phyloP scores from a whole-genome alignment of 1,140 invertebrate species.

The Galleria mellonella region DNA sequence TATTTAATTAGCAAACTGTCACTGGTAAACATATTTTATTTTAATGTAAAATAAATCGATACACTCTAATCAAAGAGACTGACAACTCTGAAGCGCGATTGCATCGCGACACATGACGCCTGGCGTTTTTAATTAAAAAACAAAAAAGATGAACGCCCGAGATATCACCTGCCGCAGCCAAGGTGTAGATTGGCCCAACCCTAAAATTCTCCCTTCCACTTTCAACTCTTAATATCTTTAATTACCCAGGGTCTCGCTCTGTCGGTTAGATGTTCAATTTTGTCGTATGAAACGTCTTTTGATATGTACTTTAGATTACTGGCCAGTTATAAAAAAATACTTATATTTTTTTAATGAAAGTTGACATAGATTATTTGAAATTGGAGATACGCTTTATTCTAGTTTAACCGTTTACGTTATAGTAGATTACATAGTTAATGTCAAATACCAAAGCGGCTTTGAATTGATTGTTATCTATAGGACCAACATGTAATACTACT shows the following conservation, averaged over 20 bases:
- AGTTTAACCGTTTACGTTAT: too few relatives aligned
- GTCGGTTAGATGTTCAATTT: not conserved
- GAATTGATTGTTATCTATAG: too few relatives aligned
- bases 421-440: too few relatives aligned
- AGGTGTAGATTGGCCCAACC: conserved; percentile 58
- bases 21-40: too few relatives aligned
- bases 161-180: conserved; percentile 61
- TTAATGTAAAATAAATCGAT: conserved; percentile 11
- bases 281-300: conserved; percentile 2
- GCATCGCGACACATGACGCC: conserved; percentile 57
- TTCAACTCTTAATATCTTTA: conserved; percentile 17
- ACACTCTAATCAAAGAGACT: conserved; percentile 16
- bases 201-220: conserved; percentile 34
- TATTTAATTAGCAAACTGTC: too few relatives aligned
- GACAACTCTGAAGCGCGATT: conserved; percentile 33
- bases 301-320: conserved; percentile 20
- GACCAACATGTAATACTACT: too few relatives aligned
- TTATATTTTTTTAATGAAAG: too few relatives aligned
- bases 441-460: too few relatives aligned
- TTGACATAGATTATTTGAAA: too few relatives aligned
- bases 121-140: conserved; percentile 57
- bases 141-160: conserved; percentile 30
- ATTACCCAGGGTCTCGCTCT: conserved; percentile 9
- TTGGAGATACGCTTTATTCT: too few relatives aligned
- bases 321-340: not conserved